Evolutionary conservation across 2,888 invertebrate species (phyloP).

Genomic region (Drosophila lacicola): DNA sequence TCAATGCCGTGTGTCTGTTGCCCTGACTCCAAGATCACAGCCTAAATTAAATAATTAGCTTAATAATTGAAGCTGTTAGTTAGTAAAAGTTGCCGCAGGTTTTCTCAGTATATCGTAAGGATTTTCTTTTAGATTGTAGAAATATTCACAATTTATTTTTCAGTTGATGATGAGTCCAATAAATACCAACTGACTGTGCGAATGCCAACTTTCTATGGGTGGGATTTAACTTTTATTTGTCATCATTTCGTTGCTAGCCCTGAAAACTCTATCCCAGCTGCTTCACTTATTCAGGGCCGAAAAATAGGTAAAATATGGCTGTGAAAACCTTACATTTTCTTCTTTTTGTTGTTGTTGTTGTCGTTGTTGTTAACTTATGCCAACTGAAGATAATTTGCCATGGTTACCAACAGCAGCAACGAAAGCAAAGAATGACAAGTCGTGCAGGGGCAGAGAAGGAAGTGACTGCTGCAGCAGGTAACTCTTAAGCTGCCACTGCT

Average conservation of each 20-base stretch:
- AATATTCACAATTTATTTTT: constrained; percentile 19
- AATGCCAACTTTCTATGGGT: constrained; percentile 16
- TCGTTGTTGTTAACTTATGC: constrained; percentile 73
- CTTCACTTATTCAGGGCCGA: constrained; percentile 39
- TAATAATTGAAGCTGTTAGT: neutral
- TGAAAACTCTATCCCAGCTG: neutral
- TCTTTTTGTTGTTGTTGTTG: constrained; percentile 40
- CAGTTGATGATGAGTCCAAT: constrained; percentile 6
- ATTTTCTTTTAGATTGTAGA: constrained; percentile 8
- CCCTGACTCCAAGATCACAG: neutral
- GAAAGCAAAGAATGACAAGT: constrained; percentile 55
- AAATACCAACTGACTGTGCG: constrained; percentile 18
- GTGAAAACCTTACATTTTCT: constrained; percentile 34
- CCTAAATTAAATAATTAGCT: neutral
- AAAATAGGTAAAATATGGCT: constrained; percentile 50
- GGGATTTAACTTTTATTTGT: constrained; percentile 62
- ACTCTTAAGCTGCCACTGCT: constrained; percentile 70
- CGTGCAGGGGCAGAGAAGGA: constrained; percentile 5
- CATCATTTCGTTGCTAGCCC: constrained; percentile 37
- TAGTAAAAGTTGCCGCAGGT: constrained; percentile 9
- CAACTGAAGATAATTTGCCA: constrained; percentile 79
- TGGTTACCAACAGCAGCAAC: constrained; percentile 70
- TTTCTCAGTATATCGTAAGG: neutral
- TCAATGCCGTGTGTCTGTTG: too few species aligned
- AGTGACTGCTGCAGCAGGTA: constrained; percentile 64